Evolutionary conservation across 1,140 invertebrate species (phyloP).

Genomic region (Whitmania pigra): DNA sequence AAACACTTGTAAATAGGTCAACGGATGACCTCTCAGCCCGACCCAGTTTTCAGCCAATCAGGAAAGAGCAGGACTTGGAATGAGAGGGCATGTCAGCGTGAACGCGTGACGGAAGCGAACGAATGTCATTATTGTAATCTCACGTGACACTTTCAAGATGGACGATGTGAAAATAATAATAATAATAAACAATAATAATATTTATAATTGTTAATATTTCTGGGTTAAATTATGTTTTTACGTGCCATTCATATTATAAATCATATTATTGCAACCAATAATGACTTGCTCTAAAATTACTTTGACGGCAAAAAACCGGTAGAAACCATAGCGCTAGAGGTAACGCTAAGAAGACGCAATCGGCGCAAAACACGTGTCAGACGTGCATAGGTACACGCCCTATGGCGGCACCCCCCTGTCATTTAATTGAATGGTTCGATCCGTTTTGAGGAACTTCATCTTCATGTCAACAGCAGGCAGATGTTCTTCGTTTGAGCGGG

Average conservation of each 20-base stretch:
- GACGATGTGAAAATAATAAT: not conserved
- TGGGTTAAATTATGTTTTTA: no score
- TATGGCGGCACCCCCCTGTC: no score
- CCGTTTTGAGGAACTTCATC: no score
- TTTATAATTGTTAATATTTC: no score
- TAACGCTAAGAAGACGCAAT: not conserved
- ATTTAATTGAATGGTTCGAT: no score
- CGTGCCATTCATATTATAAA: no score
- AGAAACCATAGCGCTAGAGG: not conserved
- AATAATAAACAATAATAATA: conserved; percentile 5
- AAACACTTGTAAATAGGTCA: conserved; percentile 7
- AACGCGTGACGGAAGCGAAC: not conserved
- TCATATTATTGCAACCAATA: not conserved
- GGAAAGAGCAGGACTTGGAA: not conserved
- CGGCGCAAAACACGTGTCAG: not conserved
- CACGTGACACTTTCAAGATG: conserved; percentile 1
- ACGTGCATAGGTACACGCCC: not conserved
- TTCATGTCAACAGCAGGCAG: no score
- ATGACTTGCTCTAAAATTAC: no score
- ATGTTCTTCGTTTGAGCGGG: no score
- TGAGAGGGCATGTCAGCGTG: not conserved
- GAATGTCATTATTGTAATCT: not conserved
- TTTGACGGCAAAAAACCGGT: no score
- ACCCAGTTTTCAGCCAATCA: not conserved
- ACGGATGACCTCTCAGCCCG: not conserved